Evolutionary conservation across 2,113 vertebrate genomes (phyloP).

Genomic region (Mormyrus iriodes): DNA sequence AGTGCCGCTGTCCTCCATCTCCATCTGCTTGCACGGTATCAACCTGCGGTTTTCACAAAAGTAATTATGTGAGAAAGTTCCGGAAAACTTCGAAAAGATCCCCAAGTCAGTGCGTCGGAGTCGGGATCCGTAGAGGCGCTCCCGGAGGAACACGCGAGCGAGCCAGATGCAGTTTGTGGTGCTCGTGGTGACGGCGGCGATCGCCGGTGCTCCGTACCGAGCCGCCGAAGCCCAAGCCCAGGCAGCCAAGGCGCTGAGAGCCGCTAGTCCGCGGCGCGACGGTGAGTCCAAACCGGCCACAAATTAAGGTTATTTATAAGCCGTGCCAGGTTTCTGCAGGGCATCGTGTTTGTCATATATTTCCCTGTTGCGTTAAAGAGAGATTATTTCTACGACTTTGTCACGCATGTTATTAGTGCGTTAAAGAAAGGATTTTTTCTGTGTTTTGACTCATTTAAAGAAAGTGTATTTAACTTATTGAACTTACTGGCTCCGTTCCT

Average conservation of each 20-base stretch:
- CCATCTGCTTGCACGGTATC: background rate
- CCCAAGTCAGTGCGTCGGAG: background rate
- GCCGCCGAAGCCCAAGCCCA: conserved; percentile 58
- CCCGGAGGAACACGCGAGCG: conserved; percentile 14
- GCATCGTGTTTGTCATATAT: background rate
- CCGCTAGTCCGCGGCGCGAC: conserved; percentile 60
- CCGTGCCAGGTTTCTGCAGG: background rate
- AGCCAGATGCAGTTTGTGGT: conserved; percentile 64
- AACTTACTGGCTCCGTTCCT: background rate
- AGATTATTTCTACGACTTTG: background rate
- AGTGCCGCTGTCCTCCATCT: background rate
- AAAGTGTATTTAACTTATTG: background rate
- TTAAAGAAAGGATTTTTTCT: background rate
- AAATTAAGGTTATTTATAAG: background rate
- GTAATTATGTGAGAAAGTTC: conserved; percentile 11
- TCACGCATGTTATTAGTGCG: background rate
- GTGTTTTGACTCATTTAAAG: background rate
- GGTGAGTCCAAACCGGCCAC: conserved; percentile 51
- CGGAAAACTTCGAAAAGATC: conserved; percentile 12
- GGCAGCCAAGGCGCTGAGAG: conserved; percentile 62
- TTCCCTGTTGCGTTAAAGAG: background rate
- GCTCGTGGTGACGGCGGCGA: conserved; percentile 50
- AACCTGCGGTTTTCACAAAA: conserved; percentile 29
- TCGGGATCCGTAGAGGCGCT: background rate
- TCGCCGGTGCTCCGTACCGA: conserved; percentile 59